Conservation (phyloP, 1,140 invertebrate species). For the Trypoxylus dichotomus region DNA sequence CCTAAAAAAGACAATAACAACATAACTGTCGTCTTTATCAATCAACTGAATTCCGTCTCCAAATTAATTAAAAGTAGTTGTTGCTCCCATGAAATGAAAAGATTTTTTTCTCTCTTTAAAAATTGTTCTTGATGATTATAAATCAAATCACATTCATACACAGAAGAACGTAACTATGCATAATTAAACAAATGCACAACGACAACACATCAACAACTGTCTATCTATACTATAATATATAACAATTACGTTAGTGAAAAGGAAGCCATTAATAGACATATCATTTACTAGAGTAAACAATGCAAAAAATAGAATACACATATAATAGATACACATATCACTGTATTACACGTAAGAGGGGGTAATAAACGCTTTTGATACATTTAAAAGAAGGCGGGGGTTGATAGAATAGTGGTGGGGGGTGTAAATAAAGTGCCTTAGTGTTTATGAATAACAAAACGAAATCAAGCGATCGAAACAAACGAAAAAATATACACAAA, state of each 20-base stretch:
- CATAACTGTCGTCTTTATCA: too few species aligned
- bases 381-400: background rate
- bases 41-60: background rate
- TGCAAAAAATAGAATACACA: too few species aligned
- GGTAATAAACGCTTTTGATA: background rate
- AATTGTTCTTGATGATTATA: too few species aligned
- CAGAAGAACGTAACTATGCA: background rate
- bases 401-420: background rate
- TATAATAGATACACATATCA: too few species aligned
- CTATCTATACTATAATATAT: background rate
- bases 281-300: too few species aligned
- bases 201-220: background rate
- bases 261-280: too few species aligned
- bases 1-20: background rate
- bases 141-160: background rate
- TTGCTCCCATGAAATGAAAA: conserved; percentile 51
- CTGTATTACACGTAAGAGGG: background rate
- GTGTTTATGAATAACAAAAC: conserved; percentile 30
- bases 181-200: background rate
- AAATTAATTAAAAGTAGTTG: conserved; percentile 44
- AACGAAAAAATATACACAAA: conserved; percentile 1
- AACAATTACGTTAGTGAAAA: background rate
- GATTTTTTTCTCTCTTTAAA: background rate
- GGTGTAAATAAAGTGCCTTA: conserved; percentile 29
- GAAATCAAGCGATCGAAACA: background rate